Conservation (phyloP, 1,140 invertebrate species). For the Popillia japonica region DNA sequence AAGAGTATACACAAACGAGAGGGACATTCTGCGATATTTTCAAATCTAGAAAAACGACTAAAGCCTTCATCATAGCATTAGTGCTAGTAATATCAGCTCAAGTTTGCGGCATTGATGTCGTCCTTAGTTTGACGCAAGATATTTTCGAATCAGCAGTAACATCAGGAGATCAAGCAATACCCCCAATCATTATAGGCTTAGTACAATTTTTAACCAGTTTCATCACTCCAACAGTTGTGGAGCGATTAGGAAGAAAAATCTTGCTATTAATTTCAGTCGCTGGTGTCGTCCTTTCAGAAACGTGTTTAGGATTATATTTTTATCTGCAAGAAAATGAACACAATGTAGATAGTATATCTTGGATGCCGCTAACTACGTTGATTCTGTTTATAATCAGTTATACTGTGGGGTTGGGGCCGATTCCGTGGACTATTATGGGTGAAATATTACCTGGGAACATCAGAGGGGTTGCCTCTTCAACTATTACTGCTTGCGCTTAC, state of each 20-base stretch:
- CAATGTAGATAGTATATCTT: slow-evolving; percentile 49
- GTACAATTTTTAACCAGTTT: slow-evolving; percentile 77
- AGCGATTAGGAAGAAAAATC: slow-evolving; percentile 74
- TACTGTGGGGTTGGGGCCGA: slow-evolving; percentile 74
- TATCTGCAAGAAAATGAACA: slow-evolving; percentile 47
- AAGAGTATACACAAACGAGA: slow-evolving; percentile 43
- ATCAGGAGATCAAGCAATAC: slow-evolving; percentile 63
- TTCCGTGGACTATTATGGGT: slow-evolving; percentile 84
- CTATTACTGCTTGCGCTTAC: slow-evolving; percentile 82
- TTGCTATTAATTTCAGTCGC: slow-evolving; percentile 74
- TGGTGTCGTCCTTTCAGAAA: slow-evolving; percentile 63
- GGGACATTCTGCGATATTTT: slow-evolving; percentile 65
- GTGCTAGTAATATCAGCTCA: slow-evolving; percentile 76
- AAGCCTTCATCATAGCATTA: slow-evolving; percentile 72
- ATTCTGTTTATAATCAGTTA: slow-evolving; percentile 52
- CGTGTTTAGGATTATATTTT: slow-evolving; percentile 54
- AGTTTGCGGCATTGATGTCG: slow-evolving; percentile 81
- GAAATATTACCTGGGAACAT: slow-evolving; percentile 82
- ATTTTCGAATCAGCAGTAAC: slow-evolving; percentile 77
- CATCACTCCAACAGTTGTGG: slow-evolving; percentile 75
- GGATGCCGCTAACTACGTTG: slow-evolving; percentile 54
- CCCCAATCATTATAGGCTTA: slow-evolving; percentile 78
- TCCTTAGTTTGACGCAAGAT: slow-evolving; percentile 78
- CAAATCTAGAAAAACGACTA: slow-evolving; percentile 64
- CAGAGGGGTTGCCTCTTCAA: slow-evolving; percentile 75